Evolutionary conservation across 2,888 invertebrate species (phyloP).

Genomic region (Drosophila affinis): DNA sequence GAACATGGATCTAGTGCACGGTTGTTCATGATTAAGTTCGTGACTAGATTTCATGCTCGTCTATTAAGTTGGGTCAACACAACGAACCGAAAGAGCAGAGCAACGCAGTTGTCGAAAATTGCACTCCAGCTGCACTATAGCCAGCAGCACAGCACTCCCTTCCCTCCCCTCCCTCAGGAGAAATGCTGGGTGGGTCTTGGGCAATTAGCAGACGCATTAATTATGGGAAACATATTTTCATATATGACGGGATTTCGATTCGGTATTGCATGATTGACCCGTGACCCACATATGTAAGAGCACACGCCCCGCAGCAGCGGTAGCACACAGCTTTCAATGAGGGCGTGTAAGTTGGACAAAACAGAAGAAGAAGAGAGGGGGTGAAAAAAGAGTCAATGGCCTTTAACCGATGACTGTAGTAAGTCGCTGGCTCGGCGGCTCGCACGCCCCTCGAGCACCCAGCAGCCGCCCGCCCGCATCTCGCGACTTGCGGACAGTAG

Average conservation of each 20-base stretch:
- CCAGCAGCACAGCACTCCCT: not conserved
- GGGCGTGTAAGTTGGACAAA: constrained; percentile 30
- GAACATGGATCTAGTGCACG: constrained; percentile 85
- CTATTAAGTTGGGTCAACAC: constrained; percentile 85
- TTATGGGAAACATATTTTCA: constrained; percentile 38
- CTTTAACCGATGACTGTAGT: constrained; percentile 38
- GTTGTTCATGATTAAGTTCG: constrained; percentile 84
- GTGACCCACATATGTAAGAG: constrained; percentile 63
- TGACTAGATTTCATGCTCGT: constrained; percentile 85
- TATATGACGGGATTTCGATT: constrained; percentile 16
- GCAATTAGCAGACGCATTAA: constrained; percentile 59
- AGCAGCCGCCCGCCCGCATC: constrained; percentile 31
- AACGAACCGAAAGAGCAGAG: constrained; percentile 52
- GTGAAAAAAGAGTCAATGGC: constrained; percentile 60
- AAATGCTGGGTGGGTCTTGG: constrained; percentile 24
- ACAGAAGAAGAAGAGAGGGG: constrained; percentile 2
- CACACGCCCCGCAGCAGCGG: constrained; percentile 58
- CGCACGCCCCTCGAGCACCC: constrained; percentile 9
- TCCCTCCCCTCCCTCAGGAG: not conserved
- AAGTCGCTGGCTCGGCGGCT: not conserved
- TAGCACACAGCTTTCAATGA: constrained; percentile 27
- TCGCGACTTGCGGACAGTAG: constrained; percentile 9
- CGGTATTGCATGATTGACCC: constrained; percentile 61
- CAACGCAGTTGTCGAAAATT: constrained; percentile 11
- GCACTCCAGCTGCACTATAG: constrained; percentile 3